Percentiles rank a stretch among this genome's conserved stretches.
Conservation (phyloP, 2,888 invertebrate genomes). For the Chaetoderma sp. region DNA sequence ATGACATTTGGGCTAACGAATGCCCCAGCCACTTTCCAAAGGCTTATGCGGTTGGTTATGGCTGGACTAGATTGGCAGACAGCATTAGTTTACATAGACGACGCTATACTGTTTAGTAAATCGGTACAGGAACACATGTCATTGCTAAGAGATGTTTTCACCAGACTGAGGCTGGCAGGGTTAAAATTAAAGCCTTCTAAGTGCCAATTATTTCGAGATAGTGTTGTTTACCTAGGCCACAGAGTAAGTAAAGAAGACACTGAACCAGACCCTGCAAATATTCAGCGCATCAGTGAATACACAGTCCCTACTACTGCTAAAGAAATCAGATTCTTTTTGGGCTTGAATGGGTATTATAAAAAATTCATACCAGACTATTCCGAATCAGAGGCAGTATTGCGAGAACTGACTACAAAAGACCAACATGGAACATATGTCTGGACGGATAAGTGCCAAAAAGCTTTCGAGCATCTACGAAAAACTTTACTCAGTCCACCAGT, state of each 20-base stretch:
- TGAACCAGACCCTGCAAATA: constrained; percentile 7
- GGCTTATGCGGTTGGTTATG: no score
- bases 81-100: constrained; percentile 41
- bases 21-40: no score
- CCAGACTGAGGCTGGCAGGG: constrained; percentile 31
- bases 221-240: constrained; percentile 22
- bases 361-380: constrained; percentile 28
- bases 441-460: constrained; percentile 24
- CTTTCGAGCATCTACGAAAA: constrained; percentile 29
- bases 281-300: constrained; percentile 11
- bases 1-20: no score
- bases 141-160: constrained; percentile 34
- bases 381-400: constrained; percentile 27
- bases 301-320: not conserved
- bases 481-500: constrained; percentile 24
- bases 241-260: constrained; percentile 8
- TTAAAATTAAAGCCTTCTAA: constrained; percentile 44
- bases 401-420: constrained; percentile 20
- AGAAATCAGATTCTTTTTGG: constrained; percentile 16
- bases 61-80: no score
- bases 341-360: constrained; percentile 25
- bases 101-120: constrained; percentile 35
- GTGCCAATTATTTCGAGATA: constrained; percentile 30
- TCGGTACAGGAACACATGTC: constrained; percentile 24
- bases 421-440: constrained; percentile 16